These are phyloP conservation scores for Dryococelus australis DNA, from an alignment of 2,888 invertebrate species.

Conservation along the genomic window DNA sequence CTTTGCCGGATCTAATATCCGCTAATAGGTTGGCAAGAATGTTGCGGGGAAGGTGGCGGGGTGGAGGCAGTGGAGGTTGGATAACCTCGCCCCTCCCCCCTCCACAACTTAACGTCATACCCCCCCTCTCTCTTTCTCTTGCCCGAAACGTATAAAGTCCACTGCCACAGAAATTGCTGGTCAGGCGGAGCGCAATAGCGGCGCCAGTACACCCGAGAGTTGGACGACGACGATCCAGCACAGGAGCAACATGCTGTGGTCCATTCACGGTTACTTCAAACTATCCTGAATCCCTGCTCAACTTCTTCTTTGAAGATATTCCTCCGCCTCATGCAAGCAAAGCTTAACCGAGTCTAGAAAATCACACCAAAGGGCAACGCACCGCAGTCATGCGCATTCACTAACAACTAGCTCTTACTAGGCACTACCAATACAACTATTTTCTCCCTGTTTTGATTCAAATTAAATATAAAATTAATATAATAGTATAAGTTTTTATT, in stretches of 20 bases:
- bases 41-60: not conserved
- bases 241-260: not conserved
- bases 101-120: not conserved
- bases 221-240: not conserved
- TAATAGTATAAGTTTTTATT: too few species aligned
- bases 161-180: not conserved
- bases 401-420: too few species aligned
- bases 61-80: constrained; percentile 4
- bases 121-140: not conserved
- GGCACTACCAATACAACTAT: too few species aligned
- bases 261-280: too few species aligned
- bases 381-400: too few species aligned
- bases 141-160: not conserved
- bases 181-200: not conserved
- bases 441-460: too few species aligned
- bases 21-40: constrained; percentile 29
- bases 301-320: too few species aligned
- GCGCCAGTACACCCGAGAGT: not conserved
- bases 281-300: too few species aligned
- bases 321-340: too few species aligned
- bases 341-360: too few species aligned
- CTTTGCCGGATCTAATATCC: constrained; percentile 27
- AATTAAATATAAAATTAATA: too few species aligned
- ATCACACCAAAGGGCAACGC: too few species aligned
- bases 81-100: not conserved